phyloP scores from a whole-genome alignment of 2,797 vertebrate species.

The Periophthalmus magnuspinnatus region DNA sequence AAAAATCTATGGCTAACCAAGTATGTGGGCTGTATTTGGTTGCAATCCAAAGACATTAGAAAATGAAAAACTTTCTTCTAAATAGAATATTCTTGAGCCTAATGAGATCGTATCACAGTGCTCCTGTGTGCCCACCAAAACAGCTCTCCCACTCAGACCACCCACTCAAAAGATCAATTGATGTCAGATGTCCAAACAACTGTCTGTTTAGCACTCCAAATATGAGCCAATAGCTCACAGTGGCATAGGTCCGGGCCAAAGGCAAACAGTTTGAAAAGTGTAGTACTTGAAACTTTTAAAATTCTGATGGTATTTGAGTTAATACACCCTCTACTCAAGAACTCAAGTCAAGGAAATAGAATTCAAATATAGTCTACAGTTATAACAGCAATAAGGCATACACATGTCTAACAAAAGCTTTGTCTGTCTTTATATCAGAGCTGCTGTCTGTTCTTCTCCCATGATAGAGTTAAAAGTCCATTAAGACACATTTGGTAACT shows the following conservation, averaged over 20 bases:
- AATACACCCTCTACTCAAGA: background rate
- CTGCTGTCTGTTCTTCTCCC: slow-evolving; percentile 34
- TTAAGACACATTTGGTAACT: slow-evolving; percentile 60
- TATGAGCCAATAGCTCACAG: background rate
- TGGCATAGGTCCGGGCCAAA: background rate
- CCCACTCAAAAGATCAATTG: background rate
- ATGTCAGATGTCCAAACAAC: background rate
- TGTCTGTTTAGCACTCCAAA: background rate
- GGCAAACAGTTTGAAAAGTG: background rate
- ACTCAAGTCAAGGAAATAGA: background rate
- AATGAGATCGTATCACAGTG: too few species aligned
- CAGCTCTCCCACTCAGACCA: background rate
- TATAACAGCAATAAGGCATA: slow-evolving; percentile 16
- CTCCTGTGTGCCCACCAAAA: too few species aligned
- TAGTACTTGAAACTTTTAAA: background rate
- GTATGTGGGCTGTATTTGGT: too few species aligned
- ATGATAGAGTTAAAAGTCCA: slow-evolving; percentile 58
- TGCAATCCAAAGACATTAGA: too few species aligned
- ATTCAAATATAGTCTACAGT: slow-evolving; percentile 17
- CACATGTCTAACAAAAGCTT: slow-evolving; percentile 14
- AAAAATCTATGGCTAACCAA: too few species aligned
- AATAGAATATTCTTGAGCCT: too few species aligned
- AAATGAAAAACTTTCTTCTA: too few species aligned
- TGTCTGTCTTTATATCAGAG: slow-evolving; percentile 35
- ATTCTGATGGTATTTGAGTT: background rate